Base-by-base conservation (phyloP, 2,888 invertebrate species). In the Orchestes rusci region DNA sequence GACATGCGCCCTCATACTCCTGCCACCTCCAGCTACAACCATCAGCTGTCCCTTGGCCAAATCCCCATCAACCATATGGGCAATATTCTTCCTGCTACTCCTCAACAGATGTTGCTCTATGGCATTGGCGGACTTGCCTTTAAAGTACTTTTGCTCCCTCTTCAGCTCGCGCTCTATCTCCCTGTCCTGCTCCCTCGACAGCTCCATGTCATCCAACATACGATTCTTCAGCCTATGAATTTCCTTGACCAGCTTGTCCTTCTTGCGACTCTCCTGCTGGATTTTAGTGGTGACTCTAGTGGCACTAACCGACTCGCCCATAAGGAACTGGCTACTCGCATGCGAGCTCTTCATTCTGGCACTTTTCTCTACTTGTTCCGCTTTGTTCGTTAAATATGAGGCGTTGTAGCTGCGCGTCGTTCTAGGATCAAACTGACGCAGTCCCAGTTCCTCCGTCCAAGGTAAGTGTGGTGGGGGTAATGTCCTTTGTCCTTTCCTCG, bases 371-470 rank as follows among this genome's bases (percentile, higher is more conserved):
- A 80, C 77, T 61, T 80, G 76, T 53, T 75, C 73, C 32, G 84
- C 79, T 61, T 83, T 72, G 59, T 74, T 75, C 17, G 76, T 67
- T 38, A 86, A 70, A 61, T 86, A 84, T 58, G 76, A 75, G 52
- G 76, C 73, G 23, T 80, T 77, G 61, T 86, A 87, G 34, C 77
- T 72, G 56, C 73, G 71, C 48, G 85, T 73, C 56, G 76, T 78
- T 60, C 76, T 75, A 53, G 79, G 73, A 61, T 78, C 77, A 64
- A 81, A 82, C 61, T 80, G 79, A 53, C 76, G 73, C 51, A 83
- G 69, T 23, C 78, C 81, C 58, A 80, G 73, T 64, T 84, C 84
- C 65, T 82, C 79, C 48, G 76, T 75, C 79, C 80, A 82, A 23
- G 85, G 85, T 53, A 87, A 70, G 68, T 85, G 83, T 10, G 23